phyloP scores from a whole-genome alignment of 1,140 invertebrate genomes.

The Drosophila quadrilineata region DNA sequence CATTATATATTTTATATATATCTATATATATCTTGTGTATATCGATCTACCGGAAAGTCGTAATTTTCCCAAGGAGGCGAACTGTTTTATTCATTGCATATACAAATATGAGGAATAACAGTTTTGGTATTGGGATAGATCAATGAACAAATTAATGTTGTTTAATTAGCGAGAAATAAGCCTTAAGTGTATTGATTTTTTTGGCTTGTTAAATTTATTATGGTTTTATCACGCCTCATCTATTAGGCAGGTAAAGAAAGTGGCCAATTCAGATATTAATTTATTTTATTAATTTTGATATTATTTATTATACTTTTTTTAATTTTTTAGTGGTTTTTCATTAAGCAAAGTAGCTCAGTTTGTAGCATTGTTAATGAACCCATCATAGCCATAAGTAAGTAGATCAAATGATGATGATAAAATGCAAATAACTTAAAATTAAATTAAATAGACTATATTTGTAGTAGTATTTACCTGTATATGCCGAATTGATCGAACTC shows the following conservation, averaged over 20 bases:
- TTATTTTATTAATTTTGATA: too few relatives aligned
- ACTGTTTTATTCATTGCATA: constrained; percentile 53
- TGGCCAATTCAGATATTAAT: too few relatives aligned
- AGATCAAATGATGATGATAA: constrained; percentile 20
- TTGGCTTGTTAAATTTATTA: too few relatives aligned
- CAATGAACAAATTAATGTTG: constrained; percentile 22
- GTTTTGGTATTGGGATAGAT: constrained; percentile 30
- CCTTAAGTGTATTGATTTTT: neutral
- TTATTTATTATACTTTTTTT: too few relatives aligned
- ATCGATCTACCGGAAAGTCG: constrained; percentile 6
- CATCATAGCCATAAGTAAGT: constrained; percentile 22
- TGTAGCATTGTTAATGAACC: constrained; percentile 16
- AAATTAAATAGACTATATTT: constrained; percentile 18
- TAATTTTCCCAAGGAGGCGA: constrained; percentile 17
- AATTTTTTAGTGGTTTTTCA: too few relatives aligned
- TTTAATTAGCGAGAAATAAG: neutral
- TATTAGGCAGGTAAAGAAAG: too few relatives aligned
- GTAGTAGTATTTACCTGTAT: constrained; percentile 78
- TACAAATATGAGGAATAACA: constrained; percentile 21
- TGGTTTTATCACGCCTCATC: too few relatives aligned
- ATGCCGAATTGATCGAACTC: constrained; percentile 79
- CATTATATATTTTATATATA: constrained; percentile 33
- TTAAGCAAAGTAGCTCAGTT: neutral
- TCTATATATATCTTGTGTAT: too few relatives aligned
- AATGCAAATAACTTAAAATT: constrained; percentile 36